A percentile compares a stretch with the other conserved stretches of the same genome.
Evolutionary conservation across 2,797 vertebrate genomes (phyloP).

Genomic region (Gila robusta): DNA sequence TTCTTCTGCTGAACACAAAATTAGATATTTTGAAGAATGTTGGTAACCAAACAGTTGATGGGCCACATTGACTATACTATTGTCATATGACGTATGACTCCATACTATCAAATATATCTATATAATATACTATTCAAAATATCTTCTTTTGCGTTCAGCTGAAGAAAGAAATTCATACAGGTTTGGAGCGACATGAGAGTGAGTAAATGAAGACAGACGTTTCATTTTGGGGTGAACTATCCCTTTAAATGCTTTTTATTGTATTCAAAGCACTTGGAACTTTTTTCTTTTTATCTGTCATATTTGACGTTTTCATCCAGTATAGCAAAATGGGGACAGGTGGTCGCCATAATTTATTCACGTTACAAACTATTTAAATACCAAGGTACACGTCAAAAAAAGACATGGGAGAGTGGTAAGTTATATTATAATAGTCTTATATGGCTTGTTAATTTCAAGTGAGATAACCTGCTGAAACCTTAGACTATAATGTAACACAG

Average conservation of each 20-base stretch:
- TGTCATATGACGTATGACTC: no score
- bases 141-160: no score
- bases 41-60: no score
- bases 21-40: no score
- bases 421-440: neutral
- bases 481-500: neutral
- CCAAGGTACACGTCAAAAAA: neutral
- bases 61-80: no score
- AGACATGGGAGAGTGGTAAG: neutral
- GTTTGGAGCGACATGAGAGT: neutral
- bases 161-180: neutral
- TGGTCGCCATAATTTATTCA: neutral
- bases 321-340: neutral
- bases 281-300: neutral
- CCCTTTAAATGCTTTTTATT: neutral
- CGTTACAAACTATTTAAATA: neutral
- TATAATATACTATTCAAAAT: no score
- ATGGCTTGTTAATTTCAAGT: neutral
- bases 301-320: neutral
- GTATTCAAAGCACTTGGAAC: neutral
- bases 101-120: no score
- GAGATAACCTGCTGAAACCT: slow-evolving; percentile 1
- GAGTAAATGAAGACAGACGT: neutral
- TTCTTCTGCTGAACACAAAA: no score
- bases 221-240: neutral